Conservation (phyloP, 2,113 vertebrate species). For the Pachypanchax playfairii region DNA sequence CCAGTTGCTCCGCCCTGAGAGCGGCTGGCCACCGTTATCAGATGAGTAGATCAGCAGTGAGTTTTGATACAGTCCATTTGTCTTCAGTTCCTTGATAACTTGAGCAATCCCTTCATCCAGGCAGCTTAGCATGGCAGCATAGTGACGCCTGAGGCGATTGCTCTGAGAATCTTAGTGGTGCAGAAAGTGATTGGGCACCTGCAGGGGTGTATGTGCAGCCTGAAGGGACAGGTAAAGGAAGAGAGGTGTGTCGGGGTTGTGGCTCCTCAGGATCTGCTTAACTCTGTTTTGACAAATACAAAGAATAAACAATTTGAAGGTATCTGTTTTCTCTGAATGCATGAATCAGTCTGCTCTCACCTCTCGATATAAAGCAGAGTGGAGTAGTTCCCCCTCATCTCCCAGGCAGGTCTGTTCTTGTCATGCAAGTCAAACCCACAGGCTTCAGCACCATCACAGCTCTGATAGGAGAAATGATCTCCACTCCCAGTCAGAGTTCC, state of each 20-base stretch:
- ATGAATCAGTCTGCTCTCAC: slow-evolving; percentile 37
- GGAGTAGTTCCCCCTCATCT: slow-evolving; percentile 88
- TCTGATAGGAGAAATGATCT: slow-evolving; percentile 93
- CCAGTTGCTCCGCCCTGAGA: slow-evolving; percentile 92
- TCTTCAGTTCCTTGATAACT: slow-evolving; percentile 84
- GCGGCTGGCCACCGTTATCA: slow-evolving; percentile 90
- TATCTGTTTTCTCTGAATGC: background rate
- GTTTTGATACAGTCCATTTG: slow-evolving; percentile 85
- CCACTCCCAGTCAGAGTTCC: slow-evolving; percentile 92
- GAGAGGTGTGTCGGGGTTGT: slow-evolving; percentile 82
- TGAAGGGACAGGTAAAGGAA: slow-evolving; percentile 93
- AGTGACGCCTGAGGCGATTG: slow-evolving; percentile 85
- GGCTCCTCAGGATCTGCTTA: slow-evolving; percentile 86
- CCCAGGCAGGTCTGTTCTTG: slow-evolving; percentile 88
- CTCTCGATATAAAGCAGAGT: slow-evolving; percentile 91
- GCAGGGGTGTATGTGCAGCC: slow-evolving; percentile 88
- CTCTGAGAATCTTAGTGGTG: slow-evolving; percentile 83
- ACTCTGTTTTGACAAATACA: slow-evolving; percentile 72
- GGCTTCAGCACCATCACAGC: slow-evolving; percentile 90
- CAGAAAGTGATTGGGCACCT: slow-evolving; percentile 86
- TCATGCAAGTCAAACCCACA: slow-evolving; percentile 95
- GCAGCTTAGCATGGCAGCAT: slow-evolving; percentile 91
- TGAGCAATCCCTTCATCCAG: slow-evolving; percentile 88
- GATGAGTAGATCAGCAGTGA: slow-evolving; percentile 92
- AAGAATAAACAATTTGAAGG: background rate